phyloP scores from a whole-genome alignment of 2,113 vertebrate genomes.

The Coturnix japonica region DNA sequence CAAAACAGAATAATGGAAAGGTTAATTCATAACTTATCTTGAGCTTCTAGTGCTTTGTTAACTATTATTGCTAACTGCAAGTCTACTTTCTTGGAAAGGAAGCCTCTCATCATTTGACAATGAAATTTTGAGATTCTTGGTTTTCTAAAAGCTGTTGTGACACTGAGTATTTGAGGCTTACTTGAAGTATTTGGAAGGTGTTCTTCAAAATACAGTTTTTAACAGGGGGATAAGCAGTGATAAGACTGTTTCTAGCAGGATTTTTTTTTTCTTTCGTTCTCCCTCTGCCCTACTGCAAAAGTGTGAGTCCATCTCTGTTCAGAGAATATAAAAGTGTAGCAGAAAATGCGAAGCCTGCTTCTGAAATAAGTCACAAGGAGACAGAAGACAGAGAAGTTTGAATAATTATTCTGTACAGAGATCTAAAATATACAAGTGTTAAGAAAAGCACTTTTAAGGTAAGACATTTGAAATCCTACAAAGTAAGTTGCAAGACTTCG shows the following conservation, averaged over 20 bases:
- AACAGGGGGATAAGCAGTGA: neutral
- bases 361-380: neutral
- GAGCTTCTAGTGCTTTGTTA: too few relatives aligned
- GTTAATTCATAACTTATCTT: neutral
- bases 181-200: neutral
- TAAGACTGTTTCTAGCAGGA: neutral
- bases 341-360: neutral
- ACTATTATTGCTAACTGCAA: neutral
- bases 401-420: neutral
- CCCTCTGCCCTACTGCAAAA: neutral
- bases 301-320: neutral
- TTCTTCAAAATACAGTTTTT: neutral
- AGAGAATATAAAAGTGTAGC: neutral
- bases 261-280: neutral
- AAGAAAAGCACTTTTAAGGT: neutral
- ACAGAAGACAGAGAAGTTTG: neutral
- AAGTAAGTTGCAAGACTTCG: neutral
- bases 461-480: neutral
- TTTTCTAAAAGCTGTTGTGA: conserved; percentile 18
- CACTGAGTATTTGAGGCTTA: neutral
- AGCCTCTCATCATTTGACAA: rapidly evolving
- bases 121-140: neutral
- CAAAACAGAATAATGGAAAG: neutral
- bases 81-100: neutral
- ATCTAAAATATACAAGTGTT: neutral